Conservation (phyloP, 2,888 invertebrate species). For the Hypomecis punctinalis region DNA sequence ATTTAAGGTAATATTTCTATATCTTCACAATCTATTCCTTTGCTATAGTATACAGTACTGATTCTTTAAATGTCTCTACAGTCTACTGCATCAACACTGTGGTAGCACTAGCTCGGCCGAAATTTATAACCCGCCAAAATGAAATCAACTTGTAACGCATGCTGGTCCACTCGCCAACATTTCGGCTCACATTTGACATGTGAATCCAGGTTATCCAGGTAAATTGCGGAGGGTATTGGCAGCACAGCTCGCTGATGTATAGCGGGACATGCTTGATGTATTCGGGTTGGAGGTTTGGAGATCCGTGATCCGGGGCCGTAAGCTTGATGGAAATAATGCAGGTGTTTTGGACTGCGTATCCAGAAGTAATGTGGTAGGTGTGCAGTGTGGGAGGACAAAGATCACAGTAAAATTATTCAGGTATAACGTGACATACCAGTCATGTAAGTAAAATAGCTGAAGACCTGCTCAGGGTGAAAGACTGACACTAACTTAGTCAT, state of each 20-base stretch:
- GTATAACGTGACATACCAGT: no score
- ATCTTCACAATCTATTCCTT: no score
- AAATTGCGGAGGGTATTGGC: conserved; percentile 57
- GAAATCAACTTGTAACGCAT: conserved; percentile 65
- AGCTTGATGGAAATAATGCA: conserved; percentile 12
- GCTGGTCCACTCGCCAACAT: conserved; percentile 56
- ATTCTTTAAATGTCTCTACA: background rate
- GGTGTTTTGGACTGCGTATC: background rate
- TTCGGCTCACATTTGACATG: conserved; percentile 66
- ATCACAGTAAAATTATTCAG: background rate
- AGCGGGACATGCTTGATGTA: conserved; percentile 31
- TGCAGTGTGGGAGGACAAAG: background rate
- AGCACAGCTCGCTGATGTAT: conserved; percentile 49
- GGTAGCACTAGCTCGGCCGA: conserved; percentile 40
- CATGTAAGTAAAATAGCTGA: no score
- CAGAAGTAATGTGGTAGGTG: background rate
- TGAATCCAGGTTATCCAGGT: conserved; percentile 65
- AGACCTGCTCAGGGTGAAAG: no score
- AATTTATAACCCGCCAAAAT: conserved; percentile 74
- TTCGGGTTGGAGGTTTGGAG: conserved; percentile 30
- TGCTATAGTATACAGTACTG: no score
- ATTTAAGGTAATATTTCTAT: no score
- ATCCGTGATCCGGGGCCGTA: conserved; percentile 1
- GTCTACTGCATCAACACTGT: conserved; percentile 39
- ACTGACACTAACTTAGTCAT: no score